Evolutionary conservation across 2,113 vertebrate genomes (phyloP).

Genomic region (Heptranchias perlo): DNA sequence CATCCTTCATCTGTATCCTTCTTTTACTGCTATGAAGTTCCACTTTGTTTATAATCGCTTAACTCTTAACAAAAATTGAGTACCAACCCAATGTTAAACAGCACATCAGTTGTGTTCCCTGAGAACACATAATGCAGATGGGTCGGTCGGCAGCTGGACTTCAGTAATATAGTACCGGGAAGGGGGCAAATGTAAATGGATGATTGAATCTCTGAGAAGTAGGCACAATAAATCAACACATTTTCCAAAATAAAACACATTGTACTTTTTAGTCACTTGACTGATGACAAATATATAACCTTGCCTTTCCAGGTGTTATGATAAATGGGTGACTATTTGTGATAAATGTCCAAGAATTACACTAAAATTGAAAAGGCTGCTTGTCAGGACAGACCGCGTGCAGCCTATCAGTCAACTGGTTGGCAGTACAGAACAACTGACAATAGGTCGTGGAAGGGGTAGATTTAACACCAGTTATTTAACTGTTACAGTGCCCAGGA

Average conservation of each 20-base stretch:
- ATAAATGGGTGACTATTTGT: neutral
- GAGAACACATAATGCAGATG: too few relatives aligned
- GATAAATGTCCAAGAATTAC: slow-evolving; percentile 1
- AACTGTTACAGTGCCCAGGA: neutral
- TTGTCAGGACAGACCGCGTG: neutral
- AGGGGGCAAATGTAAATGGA: neutral
- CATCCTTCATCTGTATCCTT: neutral
- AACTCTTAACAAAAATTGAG: neutral
- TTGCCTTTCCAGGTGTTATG: neutral
- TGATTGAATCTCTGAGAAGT: neutral
- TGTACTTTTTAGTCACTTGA: neutral
- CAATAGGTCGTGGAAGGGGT: neutral
- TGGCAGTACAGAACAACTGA: neutral
- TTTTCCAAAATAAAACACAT: neutral
- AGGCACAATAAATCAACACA: neutral
- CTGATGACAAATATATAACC: neutral
- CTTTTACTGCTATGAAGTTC: neutral
- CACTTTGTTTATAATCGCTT: neutral
- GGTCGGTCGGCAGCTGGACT: neutral
- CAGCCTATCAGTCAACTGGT: neutral
- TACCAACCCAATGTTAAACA: neutral
- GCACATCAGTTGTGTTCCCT: neutral
- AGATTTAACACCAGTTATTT: neutral
- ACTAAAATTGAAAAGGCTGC: neutral
- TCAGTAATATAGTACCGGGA: neutral